Base-by-base conservation (phyloP, 2,113 vertebrate genomes). In the Leucosticte australis region DNA sequence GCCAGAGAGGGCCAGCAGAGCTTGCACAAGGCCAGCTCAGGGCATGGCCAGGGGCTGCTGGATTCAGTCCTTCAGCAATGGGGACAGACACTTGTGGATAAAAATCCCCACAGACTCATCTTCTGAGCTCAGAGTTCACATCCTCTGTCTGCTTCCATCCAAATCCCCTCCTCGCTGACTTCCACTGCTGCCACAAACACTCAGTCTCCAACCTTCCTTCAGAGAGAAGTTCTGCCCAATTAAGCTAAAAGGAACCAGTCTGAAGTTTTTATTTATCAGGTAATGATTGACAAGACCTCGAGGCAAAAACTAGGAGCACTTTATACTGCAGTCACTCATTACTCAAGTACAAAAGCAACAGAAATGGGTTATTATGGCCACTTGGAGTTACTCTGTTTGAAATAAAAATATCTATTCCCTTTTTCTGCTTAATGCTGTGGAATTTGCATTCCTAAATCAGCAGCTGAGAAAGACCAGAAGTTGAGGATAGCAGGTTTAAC, bases 181-280 rank as follows among this genome's bases (percentile, higher is more conserved):
- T 78, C 49, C 31, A 68, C 8, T 49, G 85, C 85, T 86, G 64
- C 85, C 82, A 78, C 56, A 42, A 79, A 49, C 83, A 85, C 85
- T 78, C 73, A 62, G n/a, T 35, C 28, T 57, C 68, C 83, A 87
- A 24, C 60, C 10, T 65, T 82, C 52, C 73, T 95, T 65, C 16
- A 2, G 64, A 92, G 41, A 90, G 62, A 96, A 95, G 89, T 80
- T 60, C 64, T 90, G 44, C 86, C 88, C 94, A 96, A 96, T 96
- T 96, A 97, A 87, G 69, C 83, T 82, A 73, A 92, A 92, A 93
- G 79, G 85, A 87, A 76, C 53, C 80, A 5, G 88, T 95, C 95
- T 97, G 96, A 97, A 95, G 93, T 94, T 95, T 93, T 94, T 95
- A 96, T 97, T 95, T 92, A 96, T 94, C 96, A 92, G 92, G 95